Evolutionary conservation across 2,113 vertebrate genomes (phyloP), one percentile per base, ranked within the genome.

Genomic region (Motacilla tschutschensis): DNA sequence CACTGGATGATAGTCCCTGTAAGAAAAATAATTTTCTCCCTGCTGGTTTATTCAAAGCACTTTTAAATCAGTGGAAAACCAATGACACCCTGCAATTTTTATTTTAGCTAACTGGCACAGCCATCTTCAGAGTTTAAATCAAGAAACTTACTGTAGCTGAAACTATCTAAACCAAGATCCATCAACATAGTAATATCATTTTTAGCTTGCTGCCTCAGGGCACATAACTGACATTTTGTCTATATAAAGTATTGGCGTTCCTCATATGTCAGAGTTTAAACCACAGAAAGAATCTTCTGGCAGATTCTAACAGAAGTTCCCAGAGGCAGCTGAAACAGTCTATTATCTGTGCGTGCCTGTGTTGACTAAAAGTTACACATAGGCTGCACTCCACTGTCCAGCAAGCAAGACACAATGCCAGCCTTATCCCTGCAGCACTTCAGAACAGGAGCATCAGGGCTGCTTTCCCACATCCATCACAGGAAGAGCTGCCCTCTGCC

Each of bases 211-310:
- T 91, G 95, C 95, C 91, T 67, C 75, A 77, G 93, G 95, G 90
- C 91, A 89, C 90, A 94, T 91, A 93, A 94, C 84, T 95, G 94
- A 94, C 95, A 95, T 96, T 95, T 95, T 93, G 74, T 95, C 66
- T 96, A 93, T 87, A 84, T 93, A 93, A 93, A 91, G 88, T 93
- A 95, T 93, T 95, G 94, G 89, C 71, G 28, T 91, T 92, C 91
- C 71, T 94, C 94, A 94, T 96, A 96, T 95, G 95, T 93, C 95
- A 96, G 93, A 96, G 95, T 95, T 96, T 96, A 96, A 96, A 94
- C 95, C 95, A 93, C 94, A 95, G 88, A 88, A 95, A 77, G 88
- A 95, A 93, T 91, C 91, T 94, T 94, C 92, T 93, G 93, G 87
- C 78, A 94, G 74, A 94, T 95, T 91, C 55, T 88, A 87, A 91